These are phyloP conservation scores for Atlantisia rogersi DNA, from an alignment of 2,113 vertebrate genomes.

Conservation along the genomic window DNA sequence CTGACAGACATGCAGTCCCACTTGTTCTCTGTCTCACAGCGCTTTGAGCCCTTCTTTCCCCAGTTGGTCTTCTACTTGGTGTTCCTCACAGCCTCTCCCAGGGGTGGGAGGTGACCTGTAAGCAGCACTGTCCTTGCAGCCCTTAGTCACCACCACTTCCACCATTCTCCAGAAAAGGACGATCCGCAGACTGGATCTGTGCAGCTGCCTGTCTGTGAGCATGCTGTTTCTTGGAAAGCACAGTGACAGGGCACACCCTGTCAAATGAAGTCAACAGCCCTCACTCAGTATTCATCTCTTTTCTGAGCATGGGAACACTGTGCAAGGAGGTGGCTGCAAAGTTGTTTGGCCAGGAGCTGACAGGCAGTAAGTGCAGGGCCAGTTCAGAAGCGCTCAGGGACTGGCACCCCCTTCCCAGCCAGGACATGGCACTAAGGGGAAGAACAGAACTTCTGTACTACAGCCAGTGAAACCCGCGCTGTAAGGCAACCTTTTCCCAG, in stretches of 20 bases:
- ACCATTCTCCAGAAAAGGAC: too few relatives aligned
- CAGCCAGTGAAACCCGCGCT: fast-evolving
- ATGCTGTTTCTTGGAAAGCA: background rate
- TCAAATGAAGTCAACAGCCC: background rate
- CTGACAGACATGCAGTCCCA: background rate
- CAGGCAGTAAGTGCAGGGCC: background rate
- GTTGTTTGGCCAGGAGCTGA: background rate
- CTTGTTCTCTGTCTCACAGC: background rate
- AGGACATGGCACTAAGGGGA: background rate
- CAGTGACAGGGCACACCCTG: fast-evolving
- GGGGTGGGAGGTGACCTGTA: background rate
- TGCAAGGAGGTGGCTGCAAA: background rate
- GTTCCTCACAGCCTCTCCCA: background rate
- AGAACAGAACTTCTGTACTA: background rate
- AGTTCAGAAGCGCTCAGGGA: fast-evolving
- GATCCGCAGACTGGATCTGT: background rate
- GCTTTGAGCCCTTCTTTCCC: background rate
- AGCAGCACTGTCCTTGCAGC: background rate
- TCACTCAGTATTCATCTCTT: background rate
- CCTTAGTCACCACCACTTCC: background rate
- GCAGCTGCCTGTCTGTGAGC: background rate
- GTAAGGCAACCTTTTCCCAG: background rate
- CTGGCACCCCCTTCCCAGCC: background rate
- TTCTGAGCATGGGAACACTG: background rate
- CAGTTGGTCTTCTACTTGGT: background rate